These are phyloP conservation scores for Conopomorpha cramerella DNA, from an alignment of 1,140 invertebrate species.

Conservation along the genomic window DNA sequence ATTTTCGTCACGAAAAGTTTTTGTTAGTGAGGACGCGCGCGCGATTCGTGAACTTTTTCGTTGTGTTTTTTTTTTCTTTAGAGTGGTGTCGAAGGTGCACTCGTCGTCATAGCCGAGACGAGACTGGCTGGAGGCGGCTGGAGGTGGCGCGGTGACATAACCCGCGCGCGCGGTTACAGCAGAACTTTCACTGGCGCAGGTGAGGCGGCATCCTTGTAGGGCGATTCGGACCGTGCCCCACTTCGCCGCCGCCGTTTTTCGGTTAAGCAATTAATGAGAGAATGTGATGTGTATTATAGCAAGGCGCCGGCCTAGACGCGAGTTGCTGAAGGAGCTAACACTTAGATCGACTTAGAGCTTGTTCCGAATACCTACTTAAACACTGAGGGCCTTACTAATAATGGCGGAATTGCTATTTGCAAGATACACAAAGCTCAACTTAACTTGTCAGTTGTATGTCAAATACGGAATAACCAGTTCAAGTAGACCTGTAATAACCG, in stretches of 20 bases:
- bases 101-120: conserved; percentile 30
- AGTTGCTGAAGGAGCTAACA: too few relatives aligned
- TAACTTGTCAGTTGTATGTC: too few relatives aligned
- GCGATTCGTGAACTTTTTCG: too few relatives aligned
- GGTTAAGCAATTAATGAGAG: neutral
- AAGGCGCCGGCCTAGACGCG: too few relatives aligned
- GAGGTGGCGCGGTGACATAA: conserved; percentile 32
- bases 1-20: neutral
- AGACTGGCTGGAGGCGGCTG: conserved; percentile 21
- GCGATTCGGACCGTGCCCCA: conserved; percentile 14
- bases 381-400: too few relatives aligned
- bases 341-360: too few relatives aligned
- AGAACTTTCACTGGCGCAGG: conserved; percentile 38
- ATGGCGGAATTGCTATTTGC: too few relatives aligned
- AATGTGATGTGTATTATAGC: neutral
- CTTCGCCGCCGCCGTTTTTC: conserved; percentile 5
- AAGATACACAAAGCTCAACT: too few relatives aligned
- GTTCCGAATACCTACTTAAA: too few relatives aligned
- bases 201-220: conserved; percentile 33
- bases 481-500: too few relatives aligned
- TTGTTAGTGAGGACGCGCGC: too few relatives aligned
- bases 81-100: conserved; percentile 27
- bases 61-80: conserved; percentile 1
- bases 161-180: conserved; percentile 21
- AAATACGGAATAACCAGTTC: too few relatives aligned